Evolutionary conservation across 1,140 invertebrate species (phyloP), one percentile per base, ranked within the genome.

Genomic region (Leptinotarsa undecemlineata): DNA sequence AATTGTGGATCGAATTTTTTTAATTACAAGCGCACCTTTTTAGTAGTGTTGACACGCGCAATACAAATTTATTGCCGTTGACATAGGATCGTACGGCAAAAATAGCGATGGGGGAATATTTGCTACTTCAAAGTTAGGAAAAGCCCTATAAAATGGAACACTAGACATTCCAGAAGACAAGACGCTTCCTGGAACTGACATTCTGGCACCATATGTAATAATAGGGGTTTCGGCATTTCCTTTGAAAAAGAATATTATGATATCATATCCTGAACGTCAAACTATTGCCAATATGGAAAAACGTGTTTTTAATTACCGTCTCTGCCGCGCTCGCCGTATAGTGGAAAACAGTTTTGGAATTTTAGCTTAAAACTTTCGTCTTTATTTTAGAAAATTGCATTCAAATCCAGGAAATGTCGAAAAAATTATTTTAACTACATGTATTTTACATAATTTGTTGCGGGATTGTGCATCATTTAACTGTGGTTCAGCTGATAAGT

Each of bases 21-120:
- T 71, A 88, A 88, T 75, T 86, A 87, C 63, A 88, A 80, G 6
- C 80, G 74, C 70, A 8, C 67, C 74, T 87, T 84, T 78, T 85
- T 82, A 42, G 81, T 88, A 61, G 85, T 88, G 51, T 76, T 88
- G 21, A n/a, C n/a, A 89, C 80, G 83, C 83, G 6, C 78, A 87
- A 72, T 87, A 84, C 76, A 82, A 83, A 74, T 88, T 87, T 77
- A 82, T 83, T 33, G 78, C 76, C 57, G 80, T 88, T 47, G 85
- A 88, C 76, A 82, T 88, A 20, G 86, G 86, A 62, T 77, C 82
- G 6, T 84, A 84, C 77, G 86, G 85, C 5, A 82, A 75, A 72
- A 79, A 84, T 73, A 79, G 83, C 33, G 86, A 87, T 78, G 82
- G 82, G 26, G 79, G 76, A 62, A 77, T 86, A 61, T 85, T 74